Percentiles rank a stretch among this genome's conserved stretches.
Evolutionary conservation across 1,140 invertebrate genomes (phyloP).

Genomic region (Nebria ingens): DNA sequence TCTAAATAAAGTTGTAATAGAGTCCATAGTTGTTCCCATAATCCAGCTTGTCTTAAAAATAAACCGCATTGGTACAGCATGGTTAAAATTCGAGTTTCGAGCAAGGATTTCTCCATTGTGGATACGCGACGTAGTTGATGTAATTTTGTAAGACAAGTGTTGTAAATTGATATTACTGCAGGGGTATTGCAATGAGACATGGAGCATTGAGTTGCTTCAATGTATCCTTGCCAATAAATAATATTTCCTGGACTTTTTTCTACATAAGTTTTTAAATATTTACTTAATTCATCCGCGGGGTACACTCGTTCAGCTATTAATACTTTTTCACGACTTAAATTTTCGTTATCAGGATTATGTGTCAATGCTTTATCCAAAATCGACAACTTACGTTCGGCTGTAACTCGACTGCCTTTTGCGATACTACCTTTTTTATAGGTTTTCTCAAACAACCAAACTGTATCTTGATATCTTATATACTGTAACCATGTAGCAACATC

Average conservation of each 20-base stretch:
- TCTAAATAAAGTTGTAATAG: slow-evolving; percentile 46
- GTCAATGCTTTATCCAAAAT: slow-evolving; percentile 46
- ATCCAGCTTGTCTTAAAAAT: slow-evolving; percentile 53
- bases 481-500: slow-evolving; percentile 44
- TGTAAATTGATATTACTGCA: slow-evolving; percentile 42
- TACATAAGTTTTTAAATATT: slow-evolving; percentile 28
- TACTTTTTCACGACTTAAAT: slow-evolving; percentile 39
- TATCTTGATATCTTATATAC: slow-evolving; percentile 47
- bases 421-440: slow-evolving; percentile 31
- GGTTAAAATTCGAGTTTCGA: slow-evolving; percentile 36
- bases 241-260: slow-evolving; percentile 44
- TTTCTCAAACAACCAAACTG: slow-evolving; percentile 33
- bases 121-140: slow-evolving; percentile 33
- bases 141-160: slow-evolving; percentile 42
- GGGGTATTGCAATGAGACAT: slow-evolving; percentile 49
- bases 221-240: slow-evolving; percentile 46
- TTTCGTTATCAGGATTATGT: slow-evolving; percentile 36
- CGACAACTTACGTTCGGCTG: slow-evolving; percentile 41
- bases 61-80: slow-evolving; percentile 48
- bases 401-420: slow-evolving; percentile 33
- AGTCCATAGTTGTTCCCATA: slow-evolving; percentile 54
- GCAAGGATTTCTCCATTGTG: slow-evolving; percentile 24
- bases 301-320: slow-evolving; percentile 37
- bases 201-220: slow-evolving; percentile 45
- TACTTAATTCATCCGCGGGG: slow-evolving; percentile 45